Evolutionary conservation across 2,888 invertebrate species (phyloP).

Genomic region (Steinernema scapterisci): DNA sequence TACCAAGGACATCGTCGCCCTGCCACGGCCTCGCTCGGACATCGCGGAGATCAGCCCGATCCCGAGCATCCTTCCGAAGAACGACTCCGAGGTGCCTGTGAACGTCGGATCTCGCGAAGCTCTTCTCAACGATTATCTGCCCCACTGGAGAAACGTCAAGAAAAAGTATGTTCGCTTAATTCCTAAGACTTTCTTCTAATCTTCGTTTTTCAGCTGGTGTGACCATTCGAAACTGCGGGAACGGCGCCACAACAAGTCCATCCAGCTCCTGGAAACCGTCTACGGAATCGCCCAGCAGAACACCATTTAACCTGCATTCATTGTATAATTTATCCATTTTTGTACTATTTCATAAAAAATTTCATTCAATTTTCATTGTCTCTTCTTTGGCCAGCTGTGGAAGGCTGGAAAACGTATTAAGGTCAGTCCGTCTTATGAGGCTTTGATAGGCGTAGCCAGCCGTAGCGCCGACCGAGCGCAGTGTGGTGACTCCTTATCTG

Average conservation of each 20-base stretch:
- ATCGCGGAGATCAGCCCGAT: conserved; percentile 18
- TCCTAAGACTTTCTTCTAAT: no score
- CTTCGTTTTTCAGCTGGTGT: conserved; percentile 42
- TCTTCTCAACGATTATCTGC: conserved; percentile 1
- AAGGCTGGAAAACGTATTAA: no score
- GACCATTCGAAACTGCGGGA: conserved; percentile 45
- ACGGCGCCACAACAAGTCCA: conserved; percentile 43
- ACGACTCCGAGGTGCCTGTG: not conserved
- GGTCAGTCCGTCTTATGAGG: no score
- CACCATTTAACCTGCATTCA: conserved; percentile 24
- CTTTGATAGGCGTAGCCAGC: no score
- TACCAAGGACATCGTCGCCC: conserved; percentile 49
- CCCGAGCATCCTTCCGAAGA: not conserved
- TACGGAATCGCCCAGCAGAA: conserved; percentile 50
- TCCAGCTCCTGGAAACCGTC: conserved; percentile 47
- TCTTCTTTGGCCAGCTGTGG: no score
- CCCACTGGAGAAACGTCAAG: conserved; percentile 58
- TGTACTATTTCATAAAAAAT: no score
- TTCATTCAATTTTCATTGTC: no score
- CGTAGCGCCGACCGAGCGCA: no score
- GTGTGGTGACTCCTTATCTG: no score
- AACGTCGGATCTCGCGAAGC: not conserved
- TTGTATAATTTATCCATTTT: not conserved
- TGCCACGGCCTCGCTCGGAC: conserved; percentile 48
- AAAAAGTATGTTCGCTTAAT: conserved; percentile 44